A percentile compares a stretch with the other conserved stretches of the same genome.
Evolutionary conservation across 2,888 invertebrate genomes (phyloP).

Genomic region (Homarus gammarus): DNA sequence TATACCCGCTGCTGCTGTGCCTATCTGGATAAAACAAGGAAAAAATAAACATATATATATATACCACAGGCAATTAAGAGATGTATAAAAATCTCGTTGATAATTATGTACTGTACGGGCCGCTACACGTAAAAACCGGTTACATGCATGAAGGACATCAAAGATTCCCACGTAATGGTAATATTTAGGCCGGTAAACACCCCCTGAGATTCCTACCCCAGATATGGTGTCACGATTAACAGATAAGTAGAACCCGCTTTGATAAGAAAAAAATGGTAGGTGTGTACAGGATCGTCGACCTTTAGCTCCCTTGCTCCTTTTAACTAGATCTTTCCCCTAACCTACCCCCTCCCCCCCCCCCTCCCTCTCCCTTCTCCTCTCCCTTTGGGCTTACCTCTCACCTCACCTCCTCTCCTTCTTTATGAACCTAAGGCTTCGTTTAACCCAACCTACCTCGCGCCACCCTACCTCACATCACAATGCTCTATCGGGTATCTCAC

Average conservation of each 20-base stretch:
- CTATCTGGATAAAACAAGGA: not conserved
- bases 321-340: no score
- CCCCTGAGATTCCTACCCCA: constrained; percentile 34
- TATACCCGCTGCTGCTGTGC: not conserved
- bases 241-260: constrained; percentile 19
- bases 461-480: no score
- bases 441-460: no score
- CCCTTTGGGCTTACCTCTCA: not conserved
- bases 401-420: not conserved
- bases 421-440: no score
- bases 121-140: constrained; percentile 1
- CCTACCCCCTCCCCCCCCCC: no score
- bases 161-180: constrained; percentile 36
- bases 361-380: no score
- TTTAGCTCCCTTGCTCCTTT: no score
- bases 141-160: constrained; percentile 37
- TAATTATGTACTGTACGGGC: constrained; percentile 33
- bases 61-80: not conserved
- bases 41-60: not conserved
- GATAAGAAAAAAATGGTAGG: constrained; percentile 1
- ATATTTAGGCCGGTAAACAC: constrained; percentile 50
- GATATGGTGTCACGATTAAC: constrained; percentile 37
- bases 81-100: not conserved
- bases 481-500: no score
- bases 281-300: not conserved